phyloP scores from a whole-genome alignment of 1,140 invertebrate genomes.

The Aphis gossypii region DNA sequence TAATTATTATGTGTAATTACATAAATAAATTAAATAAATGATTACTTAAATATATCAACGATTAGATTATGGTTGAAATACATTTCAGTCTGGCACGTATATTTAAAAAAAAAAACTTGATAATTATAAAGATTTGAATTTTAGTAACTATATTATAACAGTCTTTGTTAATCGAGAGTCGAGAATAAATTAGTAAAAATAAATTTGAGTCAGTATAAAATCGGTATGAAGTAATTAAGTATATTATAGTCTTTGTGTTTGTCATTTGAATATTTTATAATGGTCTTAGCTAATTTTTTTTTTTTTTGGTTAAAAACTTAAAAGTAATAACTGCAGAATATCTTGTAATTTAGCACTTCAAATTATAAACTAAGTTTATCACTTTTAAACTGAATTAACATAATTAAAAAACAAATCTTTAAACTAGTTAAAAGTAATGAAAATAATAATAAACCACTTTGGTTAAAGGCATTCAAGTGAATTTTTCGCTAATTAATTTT shows the following conservation, averaged over 20 bases:
- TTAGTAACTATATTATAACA: background rate
- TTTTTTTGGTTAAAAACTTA: background rate
- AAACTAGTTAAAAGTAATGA: slow-evolving; percentile 1
- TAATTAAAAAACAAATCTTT: slow-evolving; percentile 26
- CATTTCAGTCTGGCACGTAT: background rate
- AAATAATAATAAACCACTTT: slow-evolving; percentile 21
- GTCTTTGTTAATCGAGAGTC: background rate
- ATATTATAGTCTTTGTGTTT: background rate
- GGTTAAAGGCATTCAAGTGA: background rate
- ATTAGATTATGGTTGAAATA: background rate
- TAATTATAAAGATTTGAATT: background rate
- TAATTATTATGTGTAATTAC: too few species aligned
- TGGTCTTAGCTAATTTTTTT: background rate
- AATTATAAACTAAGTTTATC: background rate
- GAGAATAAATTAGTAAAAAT: background rate
- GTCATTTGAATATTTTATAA: background rate
- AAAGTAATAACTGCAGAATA: background rate
- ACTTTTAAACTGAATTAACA: slow-evolving; percentile 4
- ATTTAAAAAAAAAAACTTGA: background rate
- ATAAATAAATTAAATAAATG: background rate
- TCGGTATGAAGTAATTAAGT: background rate
- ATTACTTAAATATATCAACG: background rate
- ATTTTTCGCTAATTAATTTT: slow-evolving; percentile 48
- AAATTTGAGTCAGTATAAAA: background rate
- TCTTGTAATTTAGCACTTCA: background rate